Base-by-base conservation (phyloP, 2,113 vertebrate species). In the Ophiodon elongatus region DNA sequence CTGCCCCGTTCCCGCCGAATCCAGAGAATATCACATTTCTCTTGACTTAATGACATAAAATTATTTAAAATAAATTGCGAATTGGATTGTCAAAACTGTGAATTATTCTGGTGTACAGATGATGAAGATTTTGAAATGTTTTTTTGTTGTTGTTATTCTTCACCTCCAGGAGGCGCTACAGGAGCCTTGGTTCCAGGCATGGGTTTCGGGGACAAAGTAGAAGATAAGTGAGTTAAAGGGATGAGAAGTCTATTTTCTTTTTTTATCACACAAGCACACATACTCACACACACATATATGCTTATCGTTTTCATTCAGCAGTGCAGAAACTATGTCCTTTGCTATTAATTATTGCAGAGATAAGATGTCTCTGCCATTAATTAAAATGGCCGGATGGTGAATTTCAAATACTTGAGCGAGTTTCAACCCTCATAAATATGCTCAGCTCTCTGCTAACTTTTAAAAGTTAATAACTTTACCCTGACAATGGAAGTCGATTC, bases 301-400 rank as follows among this genome's bases (percentile, higher is more conserved):
- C 62, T 60, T 79, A 39, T 25, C 21, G 50, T 69, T 45, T 66
- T 67, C 43, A 63, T 67, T 67, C 59, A 39, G 66, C 59, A 31
- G 74, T 52, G 67, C 63, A 77, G 73, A 50, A 75, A 73, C 80
- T 78, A 33, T 80, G 70, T 66, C 79, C 33, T 67, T 87, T 64
- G 15, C 60, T 67, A 25, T 74, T 92, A 85, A 89, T 78, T 82
- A 80, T 62, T 35, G 43, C 41, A 57, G 66, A 76, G 85, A 85
- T 85, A 66, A 85, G 73, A 78, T 65, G 79, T 47, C 65, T 65
- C 60, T 43, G 80, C 62, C 64, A 54, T 83, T 85, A 82, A 89
- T 91, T 83, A 88, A 82, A 84, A 80, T 76, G 75, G 23, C 63
- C 85, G 25, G 39, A 82, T 54, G 80, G 74, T 83, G 68, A 86